Evolutionary conservation across 2,113 vertebrate species (phyloP), one percentile per base, ranked within the genome.

Genomic region (Leucopsar rothschildi): DNA sequence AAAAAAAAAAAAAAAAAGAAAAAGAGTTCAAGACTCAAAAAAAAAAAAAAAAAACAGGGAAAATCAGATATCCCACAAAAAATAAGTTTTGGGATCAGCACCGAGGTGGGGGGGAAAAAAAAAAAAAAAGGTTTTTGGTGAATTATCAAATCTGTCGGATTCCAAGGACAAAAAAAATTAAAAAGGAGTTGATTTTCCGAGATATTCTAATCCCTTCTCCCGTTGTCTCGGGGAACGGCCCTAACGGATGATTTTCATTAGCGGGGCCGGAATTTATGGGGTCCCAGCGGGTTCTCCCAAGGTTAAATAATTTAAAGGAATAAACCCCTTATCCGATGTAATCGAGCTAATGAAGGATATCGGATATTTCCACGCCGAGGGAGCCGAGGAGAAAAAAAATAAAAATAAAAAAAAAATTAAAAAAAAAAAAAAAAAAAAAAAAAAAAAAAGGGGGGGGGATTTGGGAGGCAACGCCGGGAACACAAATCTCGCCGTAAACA

Each of bases 291-390:
- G 97, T 97, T 86, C 94, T 92, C 84, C 88, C 95, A 97, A 97
- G 97, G 98, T 98, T 98, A 97, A 98, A 98, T 98, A 98, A 98
- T 98, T 98, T 98, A 98, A 97, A 94, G 97, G 96, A 97, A 98
- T 96, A 96, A 98, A 95, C 20, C 93, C 94, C 65, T 97, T 94
- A 94, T 97, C 97, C 96, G 95, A 96, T 95, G 90, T 89, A 97
- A 97, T 90, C 85, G 33, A 95, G 94, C 97, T 98, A 98, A 98
- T 98, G 98, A 97, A 97, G 97, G 97, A 91, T 93, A 93, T 83
- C 77, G 95, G 95, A 73, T 23, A 61, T 73, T 90, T 95, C 91
- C 47, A 76, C 37, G 61, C 96, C 10, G 27, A 23, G 42, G 19
- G 35, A 24, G 9, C 6, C 27, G 16, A 20, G 21, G 83, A 5